Conservation (phyloP, 92 coral and sea anemone species). For the Palythoa grandiflora region DNA sequence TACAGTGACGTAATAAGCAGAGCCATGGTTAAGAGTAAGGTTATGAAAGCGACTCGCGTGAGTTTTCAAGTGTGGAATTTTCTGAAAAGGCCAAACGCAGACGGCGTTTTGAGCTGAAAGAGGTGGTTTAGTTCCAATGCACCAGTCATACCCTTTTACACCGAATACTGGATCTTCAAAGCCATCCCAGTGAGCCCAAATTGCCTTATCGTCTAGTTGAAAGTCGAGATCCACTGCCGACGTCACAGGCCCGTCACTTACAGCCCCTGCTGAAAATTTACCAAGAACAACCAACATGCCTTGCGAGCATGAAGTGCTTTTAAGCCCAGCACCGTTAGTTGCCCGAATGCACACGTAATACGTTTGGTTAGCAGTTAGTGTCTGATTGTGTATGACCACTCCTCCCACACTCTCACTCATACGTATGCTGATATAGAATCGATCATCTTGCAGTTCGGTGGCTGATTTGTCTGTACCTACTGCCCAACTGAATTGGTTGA, state of each 20-base stretch:
- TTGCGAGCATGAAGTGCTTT: constrained; percentile 85
- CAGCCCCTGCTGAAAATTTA: constrained; percentile 87
- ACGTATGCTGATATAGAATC: constrained; percentile 63
- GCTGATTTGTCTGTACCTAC: constrained; percentile 71
- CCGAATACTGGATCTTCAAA: constrained; percentile 93
- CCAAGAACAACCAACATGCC: constrained; percentile 81
- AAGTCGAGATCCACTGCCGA: constrained; percentile 78
- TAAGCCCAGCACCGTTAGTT: constrained; percentile 95
- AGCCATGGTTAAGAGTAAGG: constrained; percentile 85
- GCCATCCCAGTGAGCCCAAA: constrained; percentile 97
- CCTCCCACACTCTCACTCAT: constrained; percentile 88
- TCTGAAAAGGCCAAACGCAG: constrained; percentile 80
- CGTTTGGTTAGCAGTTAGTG: constrained; percentile 78
- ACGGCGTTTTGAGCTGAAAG: constrained; percentile 46
- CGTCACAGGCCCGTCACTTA: constrained; percentile 85
- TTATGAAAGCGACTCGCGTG: constrained; percentile 81
- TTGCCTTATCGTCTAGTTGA: constrained; percentile 93
- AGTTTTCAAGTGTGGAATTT: constrained; percentile 61
- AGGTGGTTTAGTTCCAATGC: constrained; percentile 77
- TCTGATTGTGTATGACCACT: constrained; percentile 75
- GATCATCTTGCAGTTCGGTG: constrained; percentile 50
- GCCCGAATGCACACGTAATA: constrained; percentile 91
- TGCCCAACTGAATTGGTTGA: constrained; percentile 81
- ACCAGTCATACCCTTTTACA: constrained; percentile 87
- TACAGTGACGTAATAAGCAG: constrained; percentile 86